Evolutionary conservation across 2,888 invertebrate species (phyloP).

Genomic region (Adelphocoris suturalis): DNA sequence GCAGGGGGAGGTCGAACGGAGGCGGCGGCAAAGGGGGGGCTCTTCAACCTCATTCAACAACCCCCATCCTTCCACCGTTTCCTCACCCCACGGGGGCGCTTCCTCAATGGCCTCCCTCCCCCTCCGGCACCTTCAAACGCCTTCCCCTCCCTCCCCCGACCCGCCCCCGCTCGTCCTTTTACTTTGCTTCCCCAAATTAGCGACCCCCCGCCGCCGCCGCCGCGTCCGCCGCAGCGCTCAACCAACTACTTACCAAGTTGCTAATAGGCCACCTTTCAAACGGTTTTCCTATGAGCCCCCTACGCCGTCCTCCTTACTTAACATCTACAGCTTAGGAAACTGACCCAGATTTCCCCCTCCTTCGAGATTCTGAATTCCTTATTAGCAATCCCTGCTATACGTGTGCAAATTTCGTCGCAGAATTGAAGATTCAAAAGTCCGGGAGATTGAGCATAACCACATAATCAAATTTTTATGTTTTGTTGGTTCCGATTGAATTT

Average conservation of each 20-base stretch:
- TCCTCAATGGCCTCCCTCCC: slow-evolving; percentile 40
- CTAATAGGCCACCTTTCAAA: slow-evolving; percentile 59
- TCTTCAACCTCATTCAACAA: slow-evolving; percentile 58
- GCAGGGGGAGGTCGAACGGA: not conserved
- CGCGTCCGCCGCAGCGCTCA: slow-evolving; percentile 33
- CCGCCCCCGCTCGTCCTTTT: slow-evolving; percentile 9
- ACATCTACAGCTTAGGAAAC: not conserved
- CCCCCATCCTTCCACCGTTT: slow-evolving; percentile 29
- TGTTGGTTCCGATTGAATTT: too few species aligned
- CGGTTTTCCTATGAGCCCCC: slow-evolving; percentile 38
- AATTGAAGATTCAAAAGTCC: too few species aligned
- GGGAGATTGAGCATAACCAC: too few species aligned
- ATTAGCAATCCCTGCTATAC: too few species aligned
- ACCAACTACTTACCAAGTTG: slow-evolving; percentile 58
- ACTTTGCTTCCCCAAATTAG: slow-evolving; percentile 59
- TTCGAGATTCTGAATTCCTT: not conserved
- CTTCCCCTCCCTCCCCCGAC: not conserved
- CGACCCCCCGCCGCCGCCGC: slow-evolving; percentile 23
- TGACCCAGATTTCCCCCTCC: slow-evolving; percentile 1
- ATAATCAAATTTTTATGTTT: too few species aligned
- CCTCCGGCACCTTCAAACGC: not conserved
- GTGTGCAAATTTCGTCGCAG: too few species aligned
- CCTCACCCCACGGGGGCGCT: slow-evolving; percentile 46
- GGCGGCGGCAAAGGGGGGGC: not conserved
- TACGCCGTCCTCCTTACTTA: not conserved